These are phyloP conservation scores for Cyanistes caeruleus DNA, from an alignment of 2,113 vertebrate genomes.

Conservation along the genomic window DNA sequence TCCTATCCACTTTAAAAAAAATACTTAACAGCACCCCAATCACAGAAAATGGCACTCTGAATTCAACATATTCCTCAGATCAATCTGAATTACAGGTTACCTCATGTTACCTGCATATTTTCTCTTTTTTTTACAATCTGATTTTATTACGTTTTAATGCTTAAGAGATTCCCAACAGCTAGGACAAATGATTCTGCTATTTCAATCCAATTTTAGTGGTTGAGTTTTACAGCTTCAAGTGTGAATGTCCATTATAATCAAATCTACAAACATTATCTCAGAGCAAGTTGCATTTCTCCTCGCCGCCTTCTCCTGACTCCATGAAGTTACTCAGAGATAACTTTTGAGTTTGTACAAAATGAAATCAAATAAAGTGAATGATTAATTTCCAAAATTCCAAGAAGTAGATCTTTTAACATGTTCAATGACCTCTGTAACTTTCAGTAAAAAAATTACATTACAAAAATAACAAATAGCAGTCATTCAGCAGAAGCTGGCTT, in stretches of 20 bases:
- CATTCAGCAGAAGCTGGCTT: neutral
- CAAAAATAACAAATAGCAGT: constrained; percentile 17
- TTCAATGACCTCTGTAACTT: neutral
- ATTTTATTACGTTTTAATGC: constrained; percentile 3
- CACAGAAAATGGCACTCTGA: neutral
- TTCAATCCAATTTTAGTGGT: constrained; percentile 19
- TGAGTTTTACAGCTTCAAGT: constrained; percentile 13
- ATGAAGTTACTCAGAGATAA: neutral
- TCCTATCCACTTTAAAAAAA: neutral
- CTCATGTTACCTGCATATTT: neutral
- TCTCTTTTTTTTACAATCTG: neutral
- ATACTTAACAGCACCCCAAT: neutral
- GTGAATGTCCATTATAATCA: constrained; percentile 15
- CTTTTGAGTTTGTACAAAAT: neutral
- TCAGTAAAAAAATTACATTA: neutral
- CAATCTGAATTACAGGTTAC: neutral
- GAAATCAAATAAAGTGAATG: neutral
- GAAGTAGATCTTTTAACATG: neutral
- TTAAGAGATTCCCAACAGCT: constrained; percentile 28
- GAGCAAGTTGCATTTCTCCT: neutral
- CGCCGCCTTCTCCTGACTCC: neutral
- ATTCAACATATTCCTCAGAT: neutral
- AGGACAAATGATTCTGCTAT: constrained; percentile 33
- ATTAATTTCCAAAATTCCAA: neutral
- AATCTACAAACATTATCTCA: constrained; percentile 31